A percentile compares a stretch with the other conserved stretches of the same genome.
Evolutionary conservation across 2,888 invertebrate species (phyloP).

Genomic region (Drosophila kanekoi): DNA sequence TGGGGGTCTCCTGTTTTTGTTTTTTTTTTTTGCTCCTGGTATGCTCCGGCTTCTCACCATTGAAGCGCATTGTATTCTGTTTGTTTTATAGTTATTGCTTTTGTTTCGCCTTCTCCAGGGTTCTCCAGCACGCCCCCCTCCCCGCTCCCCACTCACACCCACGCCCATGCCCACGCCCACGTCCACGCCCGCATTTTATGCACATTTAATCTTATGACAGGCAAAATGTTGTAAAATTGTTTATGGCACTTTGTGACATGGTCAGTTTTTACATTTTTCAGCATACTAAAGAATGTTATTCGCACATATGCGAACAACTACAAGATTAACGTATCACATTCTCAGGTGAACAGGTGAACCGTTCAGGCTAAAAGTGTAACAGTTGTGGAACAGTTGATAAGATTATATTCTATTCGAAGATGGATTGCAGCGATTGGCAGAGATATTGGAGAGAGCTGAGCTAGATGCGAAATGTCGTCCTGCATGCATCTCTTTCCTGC

Average conservation of each 20-base stretch:
- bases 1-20: slow-evolving; percentile 15
- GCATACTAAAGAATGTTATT: slow-evolving; percentile 28
- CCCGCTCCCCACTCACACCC: background rate
- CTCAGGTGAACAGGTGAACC: slow-evolving; percentile 30
- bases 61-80: slow-evolving; percentile 74
- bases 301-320: slow-evolving; percentile 28
- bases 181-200: slow-evolving; percentile 60
- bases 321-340: slow-evolving; percentile 24
- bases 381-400: background rate
- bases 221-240: slow-evolving; percentile 78
- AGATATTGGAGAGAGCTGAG: too few species aligned
- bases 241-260: slow-evolving; percentile 76
- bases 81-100: slow-evolving; percentile 80
- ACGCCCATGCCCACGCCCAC: background rate
- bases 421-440: background rate
- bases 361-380: background rate
- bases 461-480: too few species aligned
- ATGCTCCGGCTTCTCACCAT: slow-evolving; percentile 39
- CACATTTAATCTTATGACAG: slow-evolving; percentile 79
- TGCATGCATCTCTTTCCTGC: too few species aligned
- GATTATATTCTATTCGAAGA: background rate
- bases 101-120: slow-evolving; percentile 71
- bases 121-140: slow-evolving; percentile 13
- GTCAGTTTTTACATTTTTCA: slow-evolving; percentile 68
- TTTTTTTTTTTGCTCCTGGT: slow-evolving; percentile 18